A percentile compares a stretch with the other conserved stretches of the same genome.
These are phyloP conservation scores for Cyrtonyx montezumae DNA, from an alignment of 2,113 vertebrate species.

Conservation along the genomic window DNA sequence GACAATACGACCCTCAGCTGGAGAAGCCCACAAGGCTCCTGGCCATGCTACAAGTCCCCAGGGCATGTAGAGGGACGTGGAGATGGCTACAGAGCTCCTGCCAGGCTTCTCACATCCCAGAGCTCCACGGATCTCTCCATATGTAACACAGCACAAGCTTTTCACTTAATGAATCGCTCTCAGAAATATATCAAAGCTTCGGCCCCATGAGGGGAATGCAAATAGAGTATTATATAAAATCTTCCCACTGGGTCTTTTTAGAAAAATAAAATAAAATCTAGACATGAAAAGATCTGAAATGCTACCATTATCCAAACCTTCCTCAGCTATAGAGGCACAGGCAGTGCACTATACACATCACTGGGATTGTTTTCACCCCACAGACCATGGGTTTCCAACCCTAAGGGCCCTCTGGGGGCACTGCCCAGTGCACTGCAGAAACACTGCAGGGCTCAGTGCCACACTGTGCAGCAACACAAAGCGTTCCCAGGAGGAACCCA, in stretches of 20 bases:
- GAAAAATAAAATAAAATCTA: neutral
- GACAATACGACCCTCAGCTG: neutral
- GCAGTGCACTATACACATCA: neutral
- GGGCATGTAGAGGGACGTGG: neutral
- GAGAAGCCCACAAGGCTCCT: neutral
- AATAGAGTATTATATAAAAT: slow-evolving; percentile 55
- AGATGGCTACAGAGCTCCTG: neutral
- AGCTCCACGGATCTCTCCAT: neutral
- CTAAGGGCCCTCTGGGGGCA: neutral
- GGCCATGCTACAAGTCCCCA: neutral
- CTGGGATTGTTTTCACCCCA: neutral
- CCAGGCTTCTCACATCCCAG: neutral
- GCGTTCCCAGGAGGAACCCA: neutral
- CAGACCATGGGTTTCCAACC: neutral
- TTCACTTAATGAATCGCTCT: slow-evolving; percentile 31
- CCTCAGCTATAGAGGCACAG: neutral
- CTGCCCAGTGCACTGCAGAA: neutral
- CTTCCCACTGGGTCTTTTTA: slow-evolving; percentile 20
- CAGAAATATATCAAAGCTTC: slow-evolving; percentile 39
- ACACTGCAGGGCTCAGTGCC: neutral
- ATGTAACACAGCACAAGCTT: neutral
- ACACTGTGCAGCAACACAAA: neutral
- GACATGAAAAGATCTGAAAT: neutral
- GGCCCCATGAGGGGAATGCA: slow-evolving; percentile 36
- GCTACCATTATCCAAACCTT: neutral